Percentiles rank a stretch among this genome's conserved stretches.
Evolutionary conservation across 2,888 invertebrate genomes (phyloP).

Genomic region (Anticlea derivata): DNA sequence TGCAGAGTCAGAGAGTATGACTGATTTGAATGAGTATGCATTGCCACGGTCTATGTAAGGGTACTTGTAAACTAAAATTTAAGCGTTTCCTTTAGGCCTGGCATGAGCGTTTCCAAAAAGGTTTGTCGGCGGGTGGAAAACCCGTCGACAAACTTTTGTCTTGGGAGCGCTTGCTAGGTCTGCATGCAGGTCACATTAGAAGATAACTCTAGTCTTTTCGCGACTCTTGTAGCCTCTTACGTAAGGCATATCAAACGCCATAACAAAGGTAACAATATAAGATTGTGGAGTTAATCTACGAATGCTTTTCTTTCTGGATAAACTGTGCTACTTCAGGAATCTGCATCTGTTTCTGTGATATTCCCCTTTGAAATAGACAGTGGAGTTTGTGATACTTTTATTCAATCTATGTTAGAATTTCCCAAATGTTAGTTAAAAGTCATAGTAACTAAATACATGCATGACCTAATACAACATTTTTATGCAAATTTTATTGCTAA

Average conservation of each 20-base stretch:
- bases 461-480: constrained; percentile 1
- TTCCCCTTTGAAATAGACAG: constrained; percentile 4
- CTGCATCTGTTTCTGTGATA: no score
- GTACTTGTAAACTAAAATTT: constrained; percentile 24
- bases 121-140: no score
- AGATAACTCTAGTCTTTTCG: neutral
- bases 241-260: no score
- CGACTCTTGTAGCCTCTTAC: neutral
- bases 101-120: no score
- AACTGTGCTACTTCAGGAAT: no score
- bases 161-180: no score
- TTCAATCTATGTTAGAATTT: neutral
- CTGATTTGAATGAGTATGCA: constrained; percentile 37
- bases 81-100: neutral
- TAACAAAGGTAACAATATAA: no score
- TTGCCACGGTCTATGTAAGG: constrained; percentile 23
- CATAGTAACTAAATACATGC: constrained; percentile 3
- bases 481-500: constrained; percentile 46
- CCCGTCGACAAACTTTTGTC: no score
- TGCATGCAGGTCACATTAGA: no score
- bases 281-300: neutral
- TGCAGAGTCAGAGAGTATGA: constrained; percentile 34
- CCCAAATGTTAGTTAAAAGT: neutral
- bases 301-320: neutral
- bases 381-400: neutral